phyloP scores from a whole-genome alignment of 2,888 invertebrate species.

The Papilio elwesi region DNA sequence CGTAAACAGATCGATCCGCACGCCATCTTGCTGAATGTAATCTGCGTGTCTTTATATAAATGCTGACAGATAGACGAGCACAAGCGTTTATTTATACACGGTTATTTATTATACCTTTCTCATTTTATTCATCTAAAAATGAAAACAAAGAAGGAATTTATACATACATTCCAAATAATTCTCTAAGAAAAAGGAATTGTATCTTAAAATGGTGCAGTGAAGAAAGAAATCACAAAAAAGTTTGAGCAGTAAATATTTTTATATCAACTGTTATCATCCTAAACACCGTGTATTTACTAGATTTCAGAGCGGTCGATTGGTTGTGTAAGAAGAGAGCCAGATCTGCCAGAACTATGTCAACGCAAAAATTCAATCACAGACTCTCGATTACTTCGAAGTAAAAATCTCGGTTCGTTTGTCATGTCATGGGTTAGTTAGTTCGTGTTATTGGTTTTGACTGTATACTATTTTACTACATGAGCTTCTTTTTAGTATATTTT shows the following conservation, averaged over 20 bases:
- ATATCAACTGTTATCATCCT: no score
- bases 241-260: no score
- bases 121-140: background rate
- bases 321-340: background rate
- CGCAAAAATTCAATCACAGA: no score
- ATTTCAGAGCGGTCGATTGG: no score
- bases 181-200: background rate
- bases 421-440: no score
- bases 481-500: no score
- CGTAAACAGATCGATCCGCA: conserved; percentile 50
- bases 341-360: no score
- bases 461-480: no score
- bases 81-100: background rate
- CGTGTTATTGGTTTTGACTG: no score
- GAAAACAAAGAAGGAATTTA: background rate
- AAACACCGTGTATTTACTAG: no score
- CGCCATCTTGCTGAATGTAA: conserved; percentile 31
- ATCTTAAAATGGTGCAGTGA: background rate
- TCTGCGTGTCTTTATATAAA: conserved; percentile 23
- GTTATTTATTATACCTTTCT: background rate
- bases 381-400: background rate
- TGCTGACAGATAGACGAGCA: conserved; percentile 12
- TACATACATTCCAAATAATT: background rate
- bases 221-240: background rate
- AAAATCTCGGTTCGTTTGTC: no score